Base-by-base conservation (phyloP, 2,888 invertebrate species). In the Sminthurinus aureus region DNA sequence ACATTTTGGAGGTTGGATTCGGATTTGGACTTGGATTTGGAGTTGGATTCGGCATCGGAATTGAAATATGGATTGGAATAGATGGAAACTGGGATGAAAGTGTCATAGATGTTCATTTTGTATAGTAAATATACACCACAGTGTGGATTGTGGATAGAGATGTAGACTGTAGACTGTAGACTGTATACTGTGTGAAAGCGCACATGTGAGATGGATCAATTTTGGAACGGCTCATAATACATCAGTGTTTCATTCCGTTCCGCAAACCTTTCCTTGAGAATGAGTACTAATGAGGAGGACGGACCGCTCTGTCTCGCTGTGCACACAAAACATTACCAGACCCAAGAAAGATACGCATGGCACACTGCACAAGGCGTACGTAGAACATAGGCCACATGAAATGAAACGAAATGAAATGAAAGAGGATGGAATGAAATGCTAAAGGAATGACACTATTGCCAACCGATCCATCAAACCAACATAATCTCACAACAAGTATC, bases 231-330 rank as follows among this genome's bases (percentile, higher is more conserved):
- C 38, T 38, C 38, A 38, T 80, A 80, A 80, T 80, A 80, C 80
- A 80, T 80, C 71, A 80, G n/a, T 71, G 71, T 80, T 81, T 81
- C 81, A 81, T 81, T 81, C 81, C 81, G 81, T 81, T 81, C 81
- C 81, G 75, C 81, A 66, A 80, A 75, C 58, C 74, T 74, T 15
- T 71, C 22, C 11, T 11, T 22, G n/a, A 80, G 74, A 80, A 80
- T 80, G 81, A 81, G 81, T 66, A 75, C 81, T 81, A 81, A 81
- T 74, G 81, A 81, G 81, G 81, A 81, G 81, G 81, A 81, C 66
- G 81, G 81, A 18, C 79, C 51, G 20, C 73, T 73, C 11, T 80
- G 80, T 80, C 80, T 80, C 58, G 20, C 64, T 81, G 81, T 75
- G 81, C 64, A 73, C 64, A 81, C 64, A 81, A 38, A 38, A 38